Evolutionary conservation across 64 coral and sea anemone genomes (phyloP).

Genomic region (Stylophora pistillata): DNA sequence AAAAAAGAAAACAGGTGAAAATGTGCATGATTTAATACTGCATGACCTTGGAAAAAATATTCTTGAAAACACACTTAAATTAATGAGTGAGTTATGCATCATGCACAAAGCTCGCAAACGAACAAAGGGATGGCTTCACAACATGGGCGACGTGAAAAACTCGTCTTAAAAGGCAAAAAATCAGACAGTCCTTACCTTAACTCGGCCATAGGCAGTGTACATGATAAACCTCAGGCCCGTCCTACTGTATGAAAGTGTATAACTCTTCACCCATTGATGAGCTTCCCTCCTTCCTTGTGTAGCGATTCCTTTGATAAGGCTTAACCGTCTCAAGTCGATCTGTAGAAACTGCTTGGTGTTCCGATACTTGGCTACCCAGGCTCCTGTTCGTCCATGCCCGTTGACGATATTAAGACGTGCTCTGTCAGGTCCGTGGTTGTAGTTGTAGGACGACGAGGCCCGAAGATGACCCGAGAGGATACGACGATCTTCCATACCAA

Average conservation of each 20-base stretch:
- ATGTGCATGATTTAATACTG: neutral
- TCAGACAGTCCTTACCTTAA: conserved; percentile 10
- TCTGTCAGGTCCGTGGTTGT: conserved; percentile 25
- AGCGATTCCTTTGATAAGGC: conserved; percentile 51
- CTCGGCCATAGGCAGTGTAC: conserved; percentile 18
- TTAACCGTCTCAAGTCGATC: conserved; percentile 35
- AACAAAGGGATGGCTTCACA: too few relatives aligned
- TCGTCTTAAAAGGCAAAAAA: neutral
- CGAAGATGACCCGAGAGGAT: conserved; percentile 49
- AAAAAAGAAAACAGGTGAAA: neutral
- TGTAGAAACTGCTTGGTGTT: conserved; percentile 33
- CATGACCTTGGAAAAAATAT: too few relatives aligned
- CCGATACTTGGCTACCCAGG: conserved; percentile 40
- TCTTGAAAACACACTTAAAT: too few relatives aligned
- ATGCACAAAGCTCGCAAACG: too few relatives aligned
- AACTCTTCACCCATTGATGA: conserved; percentile 47
- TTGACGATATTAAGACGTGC: conserved; percentile 34
- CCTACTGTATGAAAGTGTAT: conserved; percentile 26
- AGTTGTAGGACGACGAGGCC: conserved; percentile 50
- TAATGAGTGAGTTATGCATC: too few relatives aligned
- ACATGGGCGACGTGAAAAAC: too few relatives aligned
- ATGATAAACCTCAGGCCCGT: conserved; percentile 29
- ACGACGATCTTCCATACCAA: conserved; percentile 72
- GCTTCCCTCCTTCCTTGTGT: conserved; percentile 55
- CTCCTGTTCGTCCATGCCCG: conserved; percentile 51